Conservation (phyloP, 2,113 vertebrate genomes). For the Naja naja region DNA sequence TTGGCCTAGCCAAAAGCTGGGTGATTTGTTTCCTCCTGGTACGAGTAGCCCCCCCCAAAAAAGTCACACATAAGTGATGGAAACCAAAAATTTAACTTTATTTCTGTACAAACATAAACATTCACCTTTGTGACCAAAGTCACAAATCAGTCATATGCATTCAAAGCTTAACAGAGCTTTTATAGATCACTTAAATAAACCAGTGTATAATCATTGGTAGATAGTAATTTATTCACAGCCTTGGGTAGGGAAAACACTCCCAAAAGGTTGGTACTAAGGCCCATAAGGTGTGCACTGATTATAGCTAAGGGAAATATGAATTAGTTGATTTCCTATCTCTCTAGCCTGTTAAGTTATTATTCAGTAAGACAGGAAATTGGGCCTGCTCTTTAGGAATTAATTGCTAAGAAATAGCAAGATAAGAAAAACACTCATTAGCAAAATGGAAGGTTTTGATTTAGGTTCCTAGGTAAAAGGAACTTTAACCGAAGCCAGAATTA, state of each 20-base stretch:
- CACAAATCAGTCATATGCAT: not conserved
- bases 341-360: not conserved
- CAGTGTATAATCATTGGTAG: not conserved
- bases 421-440: not conserved
- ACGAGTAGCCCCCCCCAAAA: not conserved
- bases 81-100: not conserved
- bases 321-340: not conserved
- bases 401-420: not conserved
- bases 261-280: not conserved
- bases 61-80: not conserved
- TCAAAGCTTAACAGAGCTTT: not conserved
- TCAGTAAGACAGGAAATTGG: not conserved
- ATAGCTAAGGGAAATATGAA: not conserved
- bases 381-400: not conserved
- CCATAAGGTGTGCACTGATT: not conserved
- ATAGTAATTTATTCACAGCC: not conserved
- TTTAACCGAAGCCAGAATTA: not conserved
- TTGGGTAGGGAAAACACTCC: not conserved
- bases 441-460: not conserved
- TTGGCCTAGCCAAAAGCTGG: not conserved
- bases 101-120: not conserved
- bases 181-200: not conserved
- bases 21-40: too few relatives aligned
- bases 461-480: not conserved
- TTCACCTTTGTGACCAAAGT: not conserved